Percentiles rank a stretch among this genome's conserved stretches.
phyloP scores from a whole-genome alignment of 2,113 vertebrate genomes.

The Sylvia atricapilla region DNA sequence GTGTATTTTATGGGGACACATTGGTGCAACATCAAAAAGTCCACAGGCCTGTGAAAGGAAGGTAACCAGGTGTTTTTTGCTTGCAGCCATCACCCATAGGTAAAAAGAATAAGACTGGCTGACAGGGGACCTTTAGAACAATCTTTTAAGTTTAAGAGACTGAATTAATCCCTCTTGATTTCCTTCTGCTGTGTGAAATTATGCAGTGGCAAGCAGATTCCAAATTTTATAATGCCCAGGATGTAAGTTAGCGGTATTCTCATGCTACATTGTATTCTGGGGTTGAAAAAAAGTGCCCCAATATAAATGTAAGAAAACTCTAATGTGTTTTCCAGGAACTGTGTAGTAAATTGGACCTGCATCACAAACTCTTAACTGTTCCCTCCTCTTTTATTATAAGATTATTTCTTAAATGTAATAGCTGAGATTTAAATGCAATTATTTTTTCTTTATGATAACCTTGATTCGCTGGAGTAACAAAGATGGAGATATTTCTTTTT shows the following conservation, averaged over 20 bases:
- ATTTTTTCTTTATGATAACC: conserved; percentile 27
- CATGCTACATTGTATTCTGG: not conserved
- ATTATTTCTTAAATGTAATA: conserved; percentile 2
- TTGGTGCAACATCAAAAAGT: not conserved
- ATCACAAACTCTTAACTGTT: not conserved
- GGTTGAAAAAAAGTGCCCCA: not conserved
- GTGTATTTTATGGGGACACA: not conserved
- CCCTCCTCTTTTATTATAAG: not conserved
- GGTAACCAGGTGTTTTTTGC: not conserved
- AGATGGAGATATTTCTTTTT: not conserved
- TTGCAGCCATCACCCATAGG: not conserved
- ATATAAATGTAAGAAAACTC: not conserved
- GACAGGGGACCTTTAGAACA: not conserved
- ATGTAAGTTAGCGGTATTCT: not conserved
- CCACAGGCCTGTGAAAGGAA: not conserved
- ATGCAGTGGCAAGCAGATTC: not conserved
- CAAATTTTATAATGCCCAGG: conserved; percentile 24
- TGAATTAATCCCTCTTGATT: conserved; percentile 2
- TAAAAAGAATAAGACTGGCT: not conserved
- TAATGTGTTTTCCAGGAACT: conserved; percentile 35
- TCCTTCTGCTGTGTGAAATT: not conserved
- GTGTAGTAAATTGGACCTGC: not conserved
- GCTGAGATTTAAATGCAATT: not conserved
- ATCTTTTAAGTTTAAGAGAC: not conserved
- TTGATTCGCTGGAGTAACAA: not conserved